phyloP scores from a whole-genome alignment of 2,113 vertebrate species.

The Albula goreensis region DNA sequence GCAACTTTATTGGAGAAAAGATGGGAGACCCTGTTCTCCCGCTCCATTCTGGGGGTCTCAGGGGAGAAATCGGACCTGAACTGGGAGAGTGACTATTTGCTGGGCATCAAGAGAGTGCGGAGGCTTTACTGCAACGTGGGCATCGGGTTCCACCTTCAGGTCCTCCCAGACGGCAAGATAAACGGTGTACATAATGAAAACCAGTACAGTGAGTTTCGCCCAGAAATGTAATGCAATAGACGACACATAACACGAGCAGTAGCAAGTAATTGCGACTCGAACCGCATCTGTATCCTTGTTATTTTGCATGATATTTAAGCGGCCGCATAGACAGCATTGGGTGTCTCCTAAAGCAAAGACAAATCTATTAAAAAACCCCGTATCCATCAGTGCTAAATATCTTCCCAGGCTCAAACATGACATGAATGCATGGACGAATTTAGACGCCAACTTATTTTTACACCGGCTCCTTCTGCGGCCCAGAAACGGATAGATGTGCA shows the following conservation, averaged over 20 bases:
- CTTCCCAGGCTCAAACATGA: slow-evolving; percentile 56
- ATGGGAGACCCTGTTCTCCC: slow-evolving; percentile 84
- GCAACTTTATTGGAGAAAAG: slow-evolving; percentile 80
- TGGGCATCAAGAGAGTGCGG: slow-evolving; percentile 92
- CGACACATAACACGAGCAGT: slow-evolving; percentile 57
- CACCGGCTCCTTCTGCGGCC: slow-evolving; percentile 61
- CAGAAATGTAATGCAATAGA: slow-evolving; percentile 69
- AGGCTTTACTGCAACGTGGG: slow-evolving; percentile 98
- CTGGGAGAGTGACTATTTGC: slow-evolving; percentile 94
- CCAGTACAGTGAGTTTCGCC: slow-evolving; percentile 95
- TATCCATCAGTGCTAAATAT: slow-evolving; percentile 62
- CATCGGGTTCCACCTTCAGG: slow-evolving; percentile 97
- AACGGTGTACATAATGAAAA: slow-evolving; percentile 89
- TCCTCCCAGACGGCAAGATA: slow-evolving; percentile 87
- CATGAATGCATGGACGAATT: slow-evolving; percentile 73
- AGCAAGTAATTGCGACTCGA: slow-evolving; percentile 61
- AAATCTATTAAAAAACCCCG: slow-evolving; percentile 61
- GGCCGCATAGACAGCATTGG: slow-evolving; percentile 48
- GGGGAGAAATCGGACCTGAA: slow-evolving; percentile 82
- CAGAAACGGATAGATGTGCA: slow-evolving; percentile 45
- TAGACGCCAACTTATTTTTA: slow-evolving; percentile 76
- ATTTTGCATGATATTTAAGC: slow-evolving; percentile 64
- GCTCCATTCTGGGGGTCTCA: slow-evolving; percentile 84
- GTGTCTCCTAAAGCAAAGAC: slow-evolving; percentile 58
- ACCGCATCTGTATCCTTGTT: slow-evolving; percentile 58